These are phyloP conservation scores for Zygogramma bicolorata DNA, from an alignment of 2,888 invertebrate species.

Conservation along the genomic window DNA sequence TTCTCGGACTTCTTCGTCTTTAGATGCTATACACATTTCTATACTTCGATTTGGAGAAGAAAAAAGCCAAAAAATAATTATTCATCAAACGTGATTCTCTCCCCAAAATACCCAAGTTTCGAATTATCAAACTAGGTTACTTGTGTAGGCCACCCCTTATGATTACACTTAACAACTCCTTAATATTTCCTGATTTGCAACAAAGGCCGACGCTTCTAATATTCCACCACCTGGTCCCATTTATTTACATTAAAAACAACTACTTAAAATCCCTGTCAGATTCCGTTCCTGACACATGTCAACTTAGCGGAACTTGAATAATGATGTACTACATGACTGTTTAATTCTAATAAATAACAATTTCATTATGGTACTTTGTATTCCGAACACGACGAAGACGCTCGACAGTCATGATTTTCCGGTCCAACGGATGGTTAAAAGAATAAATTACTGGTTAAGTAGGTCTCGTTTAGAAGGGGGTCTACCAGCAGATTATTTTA, in stretches of 20 bases:
- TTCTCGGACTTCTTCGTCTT: no score
- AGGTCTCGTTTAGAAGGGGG: background rate
- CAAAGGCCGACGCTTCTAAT: background rate
- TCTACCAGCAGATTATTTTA: constrained; percentile 1
- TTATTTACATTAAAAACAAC: background rate
- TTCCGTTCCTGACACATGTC: constrained; percentile 14
- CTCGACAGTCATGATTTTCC: constrained; percentile 11
- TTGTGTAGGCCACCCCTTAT: background rate
- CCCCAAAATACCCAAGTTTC: no score
- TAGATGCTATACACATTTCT: no score
- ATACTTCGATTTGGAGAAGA: no score
- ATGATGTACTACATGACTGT: constrained; percentile 12
- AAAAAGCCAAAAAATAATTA: no score
- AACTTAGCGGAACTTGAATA: constrained; percentile 12
- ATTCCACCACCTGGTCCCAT: background rate
- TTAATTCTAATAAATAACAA: constrained; percentile 19
- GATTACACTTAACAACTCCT: background rate
- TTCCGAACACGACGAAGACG: background rate
- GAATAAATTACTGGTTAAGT: constrained; percentile 3
- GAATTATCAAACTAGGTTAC: no score
- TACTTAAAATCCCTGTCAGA: constrained; percentile 4
- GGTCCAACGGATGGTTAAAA: constrained; percentile 17
- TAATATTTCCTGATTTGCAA: background rate
- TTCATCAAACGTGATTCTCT: no score
- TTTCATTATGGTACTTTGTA: constrained; percentile 18